Conservation (phyloP, 1,140 invertebrate genomes). For the Aricia agestis region DNA sequence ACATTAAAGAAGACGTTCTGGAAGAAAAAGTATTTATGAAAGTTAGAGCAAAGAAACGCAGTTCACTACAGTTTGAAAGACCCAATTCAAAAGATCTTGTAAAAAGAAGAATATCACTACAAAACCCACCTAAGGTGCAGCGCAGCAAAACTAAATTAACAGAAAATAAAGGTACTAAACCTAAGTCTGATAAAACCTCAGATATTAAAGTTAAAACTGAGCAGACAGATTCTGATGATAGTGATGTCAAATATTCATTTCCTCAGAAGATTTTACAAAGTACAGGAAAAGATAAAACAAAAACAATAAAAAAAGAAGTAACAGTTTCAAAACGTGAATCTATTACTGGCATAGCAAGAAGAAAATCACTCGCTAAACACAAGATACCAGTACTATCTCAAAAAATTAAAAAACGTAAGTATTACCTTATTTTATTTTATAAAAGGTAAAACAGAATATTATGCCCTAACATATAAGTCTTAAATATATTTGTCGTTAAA, state of each 20-base stretch:
- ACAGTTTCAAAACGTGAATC: conserved; percentile 53
- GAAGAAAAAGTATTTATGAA: conserved; percentile 60
- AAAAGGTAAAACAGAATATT: too few relatives aligned
- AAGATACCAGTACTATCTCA: conserved; percentile 41
- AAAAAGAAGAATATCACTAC: conserved; percentile 57
- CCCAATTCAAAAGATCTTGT: conserved; percentile 60
- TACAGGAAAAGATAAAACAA: conserved; percentile 27
- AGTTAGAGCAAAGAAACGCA: conserved; percentile 58
- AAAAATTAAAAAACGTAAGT: conserved; percentile 61
- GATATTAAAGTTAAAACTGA: conserved; percentile 36
- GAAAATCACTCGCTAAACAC: conserved; percentile 55
- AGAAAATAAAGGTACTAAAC: conserved; percentile 32
- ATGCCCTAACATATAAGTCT: too few relatives aligned
- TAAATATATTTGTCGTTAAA: too few relatives aligned
- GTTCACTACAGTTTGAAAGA: conserved; percentile 56
- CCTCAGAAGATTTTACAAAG: conserved; percentile 36
- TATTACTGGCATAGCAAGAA: conserved; percentile 48
- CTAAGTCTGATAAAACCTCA: conserved; percentile 29
- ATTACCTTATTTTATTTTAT: neutral
- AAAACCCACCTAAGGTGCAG: conserved; percentile 58
- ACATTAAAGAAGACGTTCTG: conserved; percentile 43
- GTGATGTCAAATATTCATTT: conserved; percentile 67
- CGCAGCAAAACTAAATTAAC: conserved; percentile 49
- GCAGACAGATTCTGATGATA: conserved; percentile 61
- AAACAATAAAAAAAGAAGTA: conserved; percentile 43